phyloP scores from a whole-genome alignment of 2,113 vertebrate genomes.

The Chloropsis cyanopogon region DNA sequence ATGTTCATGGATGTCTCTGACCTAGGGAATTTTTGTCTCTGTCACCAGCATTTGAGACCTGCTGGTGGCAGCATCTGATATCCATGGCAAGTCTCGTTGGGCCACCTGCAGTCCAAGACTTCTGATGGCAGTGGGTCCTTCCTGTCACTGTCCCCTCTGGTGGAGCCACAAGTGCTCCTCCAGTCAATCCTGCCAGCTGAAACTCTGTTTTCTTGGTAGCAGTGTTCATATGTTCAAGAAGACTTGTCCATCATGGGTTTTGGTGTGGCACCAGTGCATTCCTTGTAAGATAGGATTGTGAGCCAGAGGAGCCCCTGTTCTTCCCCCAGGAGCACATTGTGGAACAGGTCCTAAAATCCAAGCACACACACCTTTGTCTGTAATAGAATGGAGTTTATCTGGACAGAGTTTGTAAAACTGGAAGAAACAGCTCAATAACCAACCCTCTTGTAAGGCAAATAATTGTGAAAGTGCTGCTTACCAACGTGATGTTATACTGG shows the following conservation, averaged over 20 bases:
- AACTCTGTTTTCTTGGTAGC: fast-evolving
- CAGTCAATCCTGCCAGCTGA: not conserved
- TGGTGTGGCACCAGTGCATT: not conserved
- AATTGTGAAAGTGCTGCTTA: not conserved
- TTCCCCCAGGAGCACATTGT: not conserved
- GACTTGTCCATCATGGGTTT: not conserved
- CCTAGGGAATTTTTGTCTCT: not conserved
- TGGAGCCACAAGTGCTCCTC: not conserved
- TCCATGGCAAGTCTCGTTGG: not conserved
- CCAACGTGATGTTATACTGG: not conserved
- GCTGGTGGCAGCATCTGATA: not conserved
- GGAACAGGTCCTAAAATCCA: not conserved
- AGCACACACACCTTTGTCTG: not conserved
- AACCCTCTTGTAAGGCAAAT: not conserved
- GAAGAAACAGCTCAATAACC: not conserved
- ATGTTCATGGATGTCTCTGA: not conserved
- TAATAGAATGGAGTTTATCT: not conserved
- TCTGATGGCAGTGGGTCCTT: not conserved
- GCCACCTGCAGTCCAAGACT: not conserved
- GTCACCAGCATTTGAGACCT: not conserved
- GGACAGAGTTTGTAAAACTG: not conserved
- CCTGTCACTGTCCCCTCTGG: not conserved
- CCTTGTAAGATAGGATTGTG: not conserved
- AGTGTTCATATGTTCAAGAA: not conserved
- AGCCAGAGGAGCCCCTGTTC: not conserved